Conservation (phyloP, 2,888 invertebrate genomes). For the Tetranychus piercei region DNA sequence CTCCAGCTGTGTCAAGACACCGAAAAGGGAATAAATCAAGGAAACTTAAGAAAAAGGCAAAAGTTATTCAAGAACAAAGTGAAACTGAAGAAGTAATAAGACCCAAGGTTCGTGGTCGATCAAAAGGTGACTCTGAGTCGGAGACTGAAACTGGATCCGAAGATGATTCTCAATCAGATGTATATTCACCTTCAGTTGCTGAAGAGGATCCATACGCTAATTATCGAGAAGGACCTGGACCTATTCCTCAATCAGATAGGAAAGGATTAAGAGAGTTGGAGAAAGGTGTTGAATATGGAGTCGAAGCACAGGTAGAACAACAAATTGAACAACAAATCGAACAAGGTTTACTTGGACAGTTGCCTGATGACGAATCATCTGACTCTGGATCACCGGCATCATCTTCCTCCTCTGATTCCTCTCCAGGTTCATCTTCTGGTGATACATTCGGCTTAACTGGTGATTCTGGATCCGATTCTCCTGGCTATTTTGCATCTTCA, state of each 20-base stretch:
- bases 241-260: background rate
- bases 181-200: background rate
- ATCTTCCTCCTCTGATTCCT: background rate
- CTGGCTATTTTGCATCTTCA: background rate
- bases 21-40: background rate
- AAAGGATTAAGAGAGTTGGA: conserved; percentile 4
- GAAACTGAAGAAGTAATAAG: background rate
- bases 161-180: background rate
- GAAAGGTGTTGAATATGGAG: conserved; percentile 8
- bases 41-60: background rate
- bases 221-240: background rate
- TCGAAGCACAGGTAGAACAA: background rate
- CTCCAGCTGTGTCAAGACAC: background rate
- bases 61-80: background rate
- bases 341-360: background rate
- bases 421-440: background rate
- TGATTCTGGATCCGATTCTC: background rate
- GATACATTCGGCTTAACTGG: too few relatives aligned
- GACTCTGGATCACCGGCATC: background rate
- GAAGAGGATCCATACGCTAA: background rate
- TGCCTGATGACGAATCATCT: background rate
- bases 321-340: background rate
- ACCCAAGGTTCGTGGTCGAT: conserved; percentile 1
- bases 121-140: background rate
- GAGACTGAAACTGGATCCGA: background rate